Evolutionary conservation across 2,113 vertebrate genomes (phyloP), one percentile per base, ranked within the genome.

Genomic region (Pseudorasbora parva): DNA sequence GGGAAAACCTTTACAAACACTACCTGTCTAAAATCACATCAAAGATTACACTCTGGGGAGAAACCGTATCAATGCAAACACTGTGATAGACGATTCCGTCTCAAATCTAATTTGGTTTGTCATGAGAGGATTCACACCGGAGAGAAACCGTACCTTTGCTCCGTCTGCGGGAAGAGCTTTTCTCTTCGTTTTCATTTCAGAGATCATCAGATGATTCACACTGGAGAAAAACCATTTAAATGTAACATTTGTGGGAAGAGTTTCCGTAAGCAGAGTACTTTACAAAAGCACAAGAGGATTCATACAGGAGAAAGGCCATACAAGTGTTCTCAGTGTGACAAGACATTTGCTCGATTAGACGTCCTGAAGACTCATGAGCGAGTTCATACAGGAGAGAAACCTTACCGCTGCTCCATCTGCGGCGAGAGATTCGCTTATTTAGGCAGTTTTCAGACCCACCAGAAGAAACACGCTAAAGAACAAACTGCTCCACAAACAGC

Each of bases 321-420:
- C 43, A 81, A 83, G 25, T 87, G 86, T 54, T 43, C 69, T 3
- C 75, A 81, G 4, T 87, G 86, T 47, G 86, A 78, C 3, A 85
- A 87, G 76, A 56, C 57, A 2, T 87, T 87, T 64, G 77, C 76
- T 66, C 62, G 62, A 14, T 37, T 0, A 19, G 15, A 4, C 0
- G 3, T 66, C 15, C 15, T 37, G 15, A 66, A 37, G 30, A 33
- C 33, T 17, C 62, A 66, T 37, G 1, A 66, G 62, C 62, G 62
- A 66, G 62, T 66, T 66, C 62, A 66, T 66, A 66, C 62, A 19
- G 62, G 62, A 66, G 62, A 66, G 62, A 66, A 66, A 33, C 30
- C 62, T 66, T 66, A 66, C 62, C 19, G 3, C 30, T 66, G 62
- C 62, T 37, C 62, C 62, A 66, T 66, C 62, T 66, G 62, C 8